phyloP scores from a whole-genome alignment of 2,797 vertebrate species.

The Gila robusta region DNA sequence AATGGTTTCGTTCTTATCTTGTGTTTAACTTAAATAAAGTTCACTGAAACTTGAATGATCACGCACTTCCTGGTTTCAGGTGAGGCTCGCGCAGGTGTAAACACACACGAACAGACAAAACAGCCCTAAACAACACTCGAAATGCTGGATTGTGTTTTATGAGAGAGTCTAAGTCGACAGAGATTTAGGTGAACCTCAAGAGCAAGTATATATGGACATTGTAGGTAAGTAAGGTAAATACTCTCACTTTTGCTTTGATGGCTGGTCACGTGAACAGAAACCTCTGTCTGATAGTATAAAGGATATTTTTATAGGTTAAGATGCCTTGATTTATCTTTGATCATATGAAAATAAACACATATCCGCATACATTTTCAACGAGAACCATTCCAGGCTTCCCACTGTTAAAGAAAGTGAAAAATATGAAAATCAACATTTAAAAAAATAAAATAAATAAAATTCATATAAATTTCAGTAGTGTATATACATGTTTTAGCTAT shows the following conservation, averaged over 20 bases:
- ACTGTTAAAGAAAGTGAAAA: not conserved
- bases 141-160: slow-evolving; percentile 17
- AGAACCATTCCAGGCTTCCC: not conserved
- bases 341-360: not conserved
- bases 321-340: not conserved
- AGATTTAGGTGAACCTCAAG: not conserved
- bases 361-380: not conserved
- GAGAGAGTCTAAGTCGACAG: not conserved
- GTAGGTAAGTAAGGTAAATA: not conserved
- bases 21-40: slow-evolving; percentile 5
- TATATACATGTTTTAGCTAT: not conserved
- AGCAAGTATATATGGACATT: not conserved
- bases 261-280: slow-evolving; percentile 4
- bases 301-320: not conserved
- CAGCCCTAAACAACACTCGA: not conserved
- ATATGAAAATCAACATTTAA: not conserved
- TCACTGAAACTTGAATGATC: not conserved
- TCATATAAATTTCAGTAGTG: not conserved
- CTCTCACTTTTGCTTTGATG: slow-evolving; percentile 12
- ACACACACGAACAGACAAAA: not conserved
- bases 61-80: slow-evolving; percentile 62
- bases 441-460: not conserved
- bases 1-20: slow-evolving; percentile 5
- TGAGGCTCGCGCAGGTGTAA: slow-evolving; percentile 46
- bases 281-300: not conserved